Conservation (phyloP, 1,140 invertebrate species). For the Holotrichia oblita region DNA sequence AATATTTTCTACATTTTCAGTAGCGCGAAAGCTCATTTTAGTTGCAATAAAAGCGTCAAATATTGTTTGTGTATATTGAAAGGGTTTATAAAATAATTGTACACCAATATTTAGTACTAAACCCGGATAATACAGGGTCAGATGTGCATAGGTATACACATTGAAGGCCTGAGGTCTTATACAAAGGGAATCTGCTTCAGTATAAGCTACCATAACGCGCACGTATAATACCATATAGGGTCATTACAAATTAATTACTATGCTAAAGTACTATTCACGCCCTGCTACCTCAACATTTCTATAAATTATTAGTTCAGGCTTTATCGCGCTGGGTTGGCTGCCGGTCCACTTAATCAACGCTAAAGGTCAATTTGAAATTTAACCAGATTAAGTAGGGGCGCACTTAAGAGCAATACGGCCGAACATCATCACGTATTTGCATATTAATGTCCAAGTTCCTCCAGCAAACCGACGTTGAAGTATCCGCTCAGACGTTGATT, state of each 20-base stretch:
- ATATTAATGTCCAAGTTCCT: conserved; percentile 7
- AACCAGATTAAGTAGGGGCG: neutral
- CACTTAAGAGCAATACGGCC: neutral
- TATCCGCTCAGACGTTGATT: neutral
- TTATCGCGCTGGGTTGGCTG: neutral
- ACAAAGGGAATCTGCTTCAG: too few species aligned
- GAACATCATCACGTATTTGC: neutral
- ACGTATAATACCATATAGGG: too few species aligned
- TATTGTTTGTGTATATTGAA: too few species aligned
- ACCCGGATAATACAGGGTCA: too few species aligned
- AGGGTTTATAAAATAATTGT: too few species aligned
- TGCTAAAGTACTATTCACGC: neutral
- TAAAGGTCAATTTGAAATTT: neutral
- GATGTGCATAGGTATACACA: too few species aligned
- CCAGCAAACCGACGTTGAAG: neutral
- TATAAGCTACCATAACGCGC: too few species aligned
- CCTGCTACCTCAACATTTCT: neutral
- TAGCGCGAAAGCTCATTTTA: too few species aligned
- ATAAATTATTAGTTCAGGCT: neutral
- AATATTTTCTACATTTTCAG: too few species aligned
- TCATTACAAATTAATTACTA: neutral
- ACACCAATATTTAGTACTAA: too few species aligned
- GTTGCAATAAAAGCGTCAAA: too few species aligned
- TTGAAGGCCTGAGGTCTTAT: too few species aligned
- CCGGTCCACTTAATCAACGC: neutral